Conservation (phyloP, 1,140 invertebrate genomes). For the Micrasema minimum region DNA sequence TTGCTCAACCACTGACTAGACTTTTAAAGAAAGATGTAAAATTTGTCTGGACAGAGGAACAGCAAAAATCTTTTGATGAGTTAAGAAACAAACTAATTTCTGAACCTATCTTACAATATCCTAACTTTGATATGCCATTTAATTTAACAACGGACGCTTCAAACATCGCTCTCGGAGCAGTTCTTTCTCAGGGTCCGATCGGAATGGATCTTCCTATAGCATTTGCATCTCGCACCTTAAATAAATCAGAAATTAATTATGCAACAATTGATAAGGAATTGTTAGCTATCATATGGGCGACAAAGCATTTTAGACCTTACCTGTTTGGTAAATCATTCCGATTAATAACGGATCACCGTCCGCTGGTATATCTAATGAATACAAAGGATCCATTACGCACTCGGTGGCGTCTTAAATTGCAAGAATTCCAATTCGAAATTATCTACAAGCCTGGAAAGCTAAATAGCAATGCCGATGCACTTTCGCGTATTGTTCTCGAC, state of each 20-base stretch:
- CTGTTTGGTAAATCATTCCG: slow-evolving; percentile 57
- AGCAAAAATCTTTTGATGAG: not conserved
- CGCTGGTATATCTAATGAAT: not conserved
- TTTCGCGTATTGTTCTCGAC: slow-evolving; percentile 52
- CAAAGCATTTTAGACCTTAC: slow-evolving; percentile 61
- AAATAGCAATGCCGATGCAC: slow-evolving; percentile 58
- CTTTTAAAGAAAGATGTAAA: slow-evolving; percentile 19
- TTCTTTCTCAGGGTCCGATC: not conserved
- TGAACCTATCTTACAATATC: not conserved
- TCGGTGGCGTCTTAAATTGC: not conserved
- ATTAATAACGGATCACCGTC: slow-evolving; percentile 34
- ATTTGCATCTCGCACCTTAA: not conserved
- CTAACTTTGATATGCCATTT: slow-evolving; percentile 13
- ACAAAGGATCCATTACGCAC: not conserved
- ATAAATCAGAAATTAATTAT: slow-evolving; percentile 48
- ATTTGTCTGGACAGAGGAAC: not conserved
- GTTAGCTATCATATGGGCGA: slow-evolving; percentile 57
- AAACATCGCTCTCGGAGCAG: slow-evolving; percentile 45
- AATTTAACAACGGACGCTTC: slow-evolving; percentile 43
- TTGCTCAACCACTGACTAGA: slow-evolving; percentile 3
- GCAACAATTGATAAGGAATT: slow-evolving; percentile 57
- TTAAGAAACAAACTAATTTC: too few relatives aligned
- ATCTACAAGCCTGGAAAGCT: slow-evolving; percentile 59
- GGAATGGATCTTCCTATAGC: not conserved
- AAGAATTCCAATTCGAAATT: not conserved